A percentile compares a stretch with the other conserved stretches of the same genome.
Conservation (phyloP, 2,797 vertebrate genomes). For the Sparus aurata region DNA sequence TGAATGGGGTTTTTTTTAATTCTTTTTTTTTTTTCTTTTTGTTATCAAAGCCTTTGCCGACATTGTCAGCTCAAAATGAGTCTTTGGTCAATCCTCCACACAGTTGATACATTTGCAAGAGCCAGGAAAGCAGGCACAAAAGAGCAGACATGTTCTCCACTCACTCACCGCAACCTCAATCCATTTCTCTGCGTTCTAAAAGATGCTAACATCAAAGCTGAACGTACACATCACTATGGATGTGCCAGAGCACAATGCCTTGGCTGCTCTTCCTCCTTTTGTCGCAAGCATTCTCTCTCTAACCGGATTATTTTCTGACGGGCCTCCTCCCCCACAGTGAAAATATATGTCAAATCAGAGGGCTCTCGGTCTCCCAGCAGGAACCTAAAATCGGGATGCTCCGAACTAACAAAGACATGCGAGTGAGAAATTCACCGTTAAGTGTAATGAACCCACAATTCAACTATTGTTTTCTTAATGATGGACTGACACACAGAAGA, state of each 20-base stretch:
- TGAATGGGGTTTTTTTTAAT: background rate
- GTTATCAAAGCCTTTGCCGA: slow-evolving; percentile 32
- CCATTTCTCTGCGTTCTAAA: slow-evolving; percentile 60
- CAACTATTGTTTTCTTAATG: slow-evolving; percentile 60
- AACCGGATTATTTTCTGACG: slow-evolving; percentile 73
- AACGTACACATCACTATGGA: slow-evolving; percentile 55
- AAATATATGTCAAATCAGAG: slow-evolving; percentile 65
- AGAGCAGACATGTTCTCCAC: slow-evolving; percentile 53
- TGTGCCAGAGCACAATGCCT: slow-evolving; percentile 55
- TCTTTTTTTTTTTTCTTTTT: slow-evolving; percentile 15
- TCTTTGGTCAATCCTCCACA: slow-evolving; percentile 17
- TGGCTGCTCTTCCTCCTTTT: slow-evolving; percentile 71
- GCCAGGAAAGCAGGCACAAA: slow-evolving; percentile 40
- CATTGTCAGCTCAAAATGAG: slow-evolving; percentile 33
- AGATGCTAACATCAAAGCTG: slow-evolving; percentile 70
- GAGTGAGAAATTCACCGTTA: slow-evolving; percentile 47
- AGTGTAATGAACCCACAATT: slow-evolving; percentile 61
- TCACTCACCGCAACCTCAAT: slow-evolving; percentile 68
- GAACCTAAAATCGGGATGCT: slow-evolving; percentile 45
- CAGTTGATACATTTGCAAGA: slow-evolving; percentile 16
- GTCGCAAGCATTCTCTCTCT: slow-evolving; percentile 63
- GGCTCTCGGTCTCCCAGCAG: slow-evolving; percentile 39
- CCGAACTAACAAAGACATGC: slow-evolving; percentile 58
- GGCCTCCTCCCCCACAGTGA: slow-evolving; percentile 64
- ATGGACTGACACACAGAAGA: slow-evolving; percentile 58